Conservation (phyloP, 2,113 vertebrate genomes). For the Antechinus flavipes region DNA sequence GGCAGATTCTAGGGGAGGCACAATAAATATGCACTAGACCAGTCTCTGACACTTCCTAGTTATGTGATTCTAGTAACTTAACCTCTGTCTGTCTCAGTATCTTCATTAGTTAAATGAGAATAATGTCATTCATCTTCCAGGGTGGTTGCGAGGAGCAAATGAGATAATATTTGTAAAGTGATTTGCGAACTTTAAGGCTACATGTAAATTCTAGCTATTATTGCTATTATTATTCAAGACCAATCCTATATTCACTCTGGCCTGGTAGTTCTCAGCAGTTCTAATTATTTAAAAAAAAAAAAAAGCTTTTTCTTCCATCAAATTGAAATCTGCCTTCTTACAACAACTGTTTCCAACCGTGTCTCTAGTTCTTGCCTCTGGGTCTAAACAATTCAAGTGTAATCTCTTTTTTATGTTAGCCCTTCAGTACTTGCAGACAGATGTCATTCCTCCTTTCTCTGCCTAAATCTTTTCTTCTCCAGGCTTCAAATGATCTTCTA, state of each 20-base stretch:
- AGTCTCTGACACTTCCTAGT: not conserved
- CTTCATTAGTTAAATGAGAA: not conserved
- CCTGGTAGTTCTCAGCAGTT: not conserved
- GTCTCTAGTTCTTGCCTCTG: not conserved
- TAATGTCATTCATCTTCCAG: not conserved
- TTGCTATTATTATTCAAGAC: not conserved
- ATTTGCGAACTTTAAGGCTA: not conserved
- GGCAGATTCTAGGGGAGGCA: not conserved
- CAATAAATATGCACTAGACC: not conserved
- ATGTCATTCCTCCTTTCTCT: not conserved
- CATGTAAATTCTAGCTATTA: not conserved
- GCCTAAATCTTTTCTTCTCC: not conserved
- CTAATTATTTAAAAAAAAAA: not conserved
- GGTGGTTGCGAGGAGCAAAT: not conserved
- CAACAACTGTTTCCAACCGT: not conserved
- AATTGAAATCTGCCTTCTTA: not conserved
- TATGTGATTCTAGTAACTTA: not conserved
- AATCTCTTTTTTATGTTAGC: not conserved
- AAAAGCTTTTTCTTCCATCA: not conserved
- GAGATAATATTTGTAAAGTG: not conserved
- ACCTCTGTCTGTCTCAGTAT: not conserved
- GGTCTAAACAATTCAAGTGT: not conserved
- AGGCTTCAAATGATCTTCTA: not conserved
- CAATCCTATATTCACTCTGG: not conserved
- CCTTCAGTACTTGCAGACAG: not conserved